Conservation (phyloP, 2,797 vertebrate genomes). For the Squalus acanthias region DNA sequence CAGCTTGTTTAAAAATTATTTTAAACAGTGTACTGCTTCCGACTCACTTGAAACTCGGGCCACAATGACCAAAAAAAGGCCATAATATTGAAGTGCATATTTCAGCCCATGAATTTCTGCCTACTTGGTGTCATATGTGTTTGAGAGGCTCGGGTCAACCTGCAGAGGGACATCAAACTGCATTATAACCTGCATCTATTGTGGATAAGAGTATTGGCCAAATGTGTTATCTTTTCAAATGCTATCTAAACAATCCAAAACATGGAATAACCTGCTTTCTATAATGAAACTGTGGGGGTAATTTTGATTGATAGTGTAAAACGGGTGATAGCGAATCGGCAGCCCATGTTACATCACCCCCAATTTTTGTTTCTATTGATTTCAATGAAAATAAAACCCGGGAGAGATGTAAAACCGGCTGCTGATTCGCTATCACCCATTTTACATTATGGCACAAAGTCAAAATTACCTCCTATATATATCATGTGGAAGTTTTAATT, state of each 20-base stretch:
- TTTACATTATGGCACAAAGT: no score
- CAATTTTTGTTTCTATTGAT: neutral
- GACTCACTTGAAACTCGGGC: neutral
- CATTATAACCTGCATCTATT: neutral
- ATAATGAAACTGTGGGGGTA: neutral
- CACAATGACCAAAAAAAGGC: neutral
- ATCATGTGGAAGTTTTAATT: neutral
- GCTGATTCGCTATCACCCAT: no score
- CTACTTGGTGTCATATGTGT: neutral
- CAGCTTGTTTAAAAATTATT: neutral
- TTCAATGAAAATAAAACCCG: neutral
- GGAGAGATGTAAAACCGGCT: neutral
- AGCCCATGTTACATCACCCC: neutral
- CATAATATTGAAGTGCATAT: conserved; percentile 15
- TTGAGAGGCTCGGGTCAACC: no score
- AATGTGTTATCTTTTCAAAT: neutral
- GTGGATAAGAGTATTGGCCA: neutral
- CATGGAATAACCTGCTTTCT: neutral
- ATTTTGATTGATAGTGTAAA: neutral
- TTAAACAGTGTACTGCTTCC: neutral
- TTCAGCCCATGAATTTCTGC: neutral
- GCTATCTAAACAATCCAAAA: neutral
- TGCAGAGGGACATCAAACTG: neutral
- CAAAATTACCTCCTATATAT: neutral
- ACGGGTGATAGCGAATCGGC: neutral